phyloP scores from a whole-genome alignment of 2,888 invertebrate genomes.

The Tachystola acroxantha region DNA sequence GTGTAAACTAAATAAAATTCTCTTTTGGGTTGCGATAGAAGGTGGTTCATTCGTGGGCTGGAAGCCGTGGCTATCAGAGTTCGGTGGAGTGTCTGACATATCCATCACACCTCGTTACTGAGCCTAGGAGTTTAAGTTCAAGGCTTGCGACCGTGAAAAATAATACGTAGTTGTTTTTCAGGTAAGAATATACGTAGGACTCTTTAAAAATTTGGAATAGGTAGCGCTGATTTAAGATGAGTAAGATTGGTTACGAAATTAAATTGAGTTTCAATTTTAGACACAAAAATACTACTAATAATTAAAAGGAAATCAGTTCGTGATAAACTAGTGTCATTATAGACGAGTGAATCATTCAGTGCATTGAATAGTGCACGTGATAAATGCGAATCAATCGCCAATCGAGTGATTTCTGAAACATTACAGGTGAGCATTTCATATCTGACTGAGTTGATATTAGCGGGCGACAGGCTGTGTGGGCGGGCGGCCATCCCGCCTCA shows the following conservation, averaged over 20 bases:
- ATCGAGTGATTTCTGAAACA: constrained; percentile 43
- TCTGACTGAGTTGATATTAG: constrained; percentile 17
- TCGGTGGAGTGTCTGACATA: constrained; percentile 27
- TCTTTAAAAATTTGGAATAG: no score
- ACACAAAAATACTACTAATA: no score
- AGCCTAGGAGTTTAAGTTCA: constrained; percentile 50
- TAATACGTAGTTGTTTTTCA: constrained; percentile 19
- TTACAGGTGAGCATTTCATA: constrained; percentile 58
- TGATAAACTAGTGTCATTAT: not conserved
- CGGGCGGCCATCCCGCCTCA: constrained; percentile 43
- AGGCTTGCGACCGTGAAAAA: constrained; percentile 38
- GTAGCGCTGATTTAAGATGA: no score
- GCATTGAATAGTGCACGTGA: not conserved
- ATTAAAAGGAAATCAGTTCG: no score
- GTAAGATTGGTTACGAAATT: no score
- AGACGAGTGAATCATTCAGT: constrained; percentile 11
- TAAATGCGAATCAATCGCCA: constrained; percentile 14
- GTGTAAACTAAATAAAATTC: constrained; percentile 59
- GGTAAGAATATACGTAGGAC: constrained; percentile 9
- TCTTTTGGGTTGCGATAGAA: constrained; percentile 39
- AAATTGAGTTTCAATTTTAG: no score
- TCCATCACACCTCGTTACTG: constrained; percentile 26
- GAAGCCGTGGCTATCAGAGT: constrained; percentile 42
- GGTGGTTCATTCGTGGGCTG: constrained; percentile 48
- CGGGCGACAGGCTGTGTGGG: constrained; percentile 53